phyloP scores from a whole-genome alignment of 1,140 invertebrate species.

The Psix sp. region DNA sequence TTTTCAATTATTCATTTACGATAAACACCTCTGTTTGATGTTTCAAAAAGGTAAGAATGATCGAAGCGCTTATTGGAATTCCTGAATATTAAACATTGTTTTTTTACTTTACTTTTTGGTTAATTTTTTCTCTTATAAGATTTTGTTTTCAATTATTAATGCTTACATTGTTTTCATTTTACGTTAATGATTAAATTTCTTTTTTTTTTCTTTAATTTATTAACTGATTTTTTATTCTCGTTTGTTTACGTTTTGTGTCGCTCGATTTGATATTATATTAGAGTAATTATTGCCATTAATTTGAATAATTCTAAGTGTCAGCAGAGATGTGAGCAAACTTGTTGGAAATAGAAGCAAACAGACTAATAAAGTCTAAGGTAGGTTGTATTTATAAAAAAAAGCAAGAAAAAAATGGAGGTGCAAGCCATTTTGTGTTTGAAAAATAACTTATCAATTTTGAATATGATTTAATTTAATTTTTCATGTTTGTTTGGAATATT shows the following conservation, averaged over 20 bases:
- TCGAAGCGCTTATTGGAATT: too few relatives aligned
- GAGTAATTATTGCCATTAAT: conserved; percentile 29
- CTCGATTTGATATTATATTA: conserved; percentile 48
- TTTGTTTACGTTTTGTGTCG: conserved; percentile 62
- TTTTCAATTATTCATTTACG: conserved; percentile 7
- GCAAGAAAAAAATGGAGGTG: too few relatives aligned
- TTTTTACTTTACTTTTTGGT: too few relatives aligned
- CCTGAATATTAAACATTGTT: too few relatives aligned
- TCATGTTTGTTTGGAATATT: too few relatives aligned
- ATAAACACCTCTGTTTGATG: conserved; percentile 18
- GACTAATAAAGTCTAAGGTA: conserved; percentile 38
- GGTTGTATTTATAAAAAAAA: conserved; percentile 9
- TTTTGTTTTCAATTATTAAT: neutral
- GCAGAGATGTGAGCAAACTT: conserved; percentile 29
- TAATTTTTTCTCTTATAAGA: conserved; percentile 5
- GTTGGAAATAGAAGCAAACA: conserved; percentile 18
- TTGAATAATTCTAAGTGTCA: conserved; percentile 42
- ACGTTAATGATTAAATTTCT: neutral
- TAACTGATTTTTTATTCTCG: conserved; percentile 30
- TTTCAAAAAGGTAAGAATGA: conserved; percentile 33
- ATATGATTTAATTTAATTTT: too few relatives aligned
- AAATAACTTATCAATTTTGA: too few relatives aligned
- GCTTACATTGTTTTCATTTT: too few relatives aligned
- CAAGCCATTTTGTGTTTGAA: too few relatives aligned
- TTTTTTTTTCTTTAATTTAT: conserved; percentile 12